These are phyloP conservation scores for Oligia strigilis DNA, from an alignment of 2,888 invertebrate genomes.

Conservation along the genomic window DNA sequence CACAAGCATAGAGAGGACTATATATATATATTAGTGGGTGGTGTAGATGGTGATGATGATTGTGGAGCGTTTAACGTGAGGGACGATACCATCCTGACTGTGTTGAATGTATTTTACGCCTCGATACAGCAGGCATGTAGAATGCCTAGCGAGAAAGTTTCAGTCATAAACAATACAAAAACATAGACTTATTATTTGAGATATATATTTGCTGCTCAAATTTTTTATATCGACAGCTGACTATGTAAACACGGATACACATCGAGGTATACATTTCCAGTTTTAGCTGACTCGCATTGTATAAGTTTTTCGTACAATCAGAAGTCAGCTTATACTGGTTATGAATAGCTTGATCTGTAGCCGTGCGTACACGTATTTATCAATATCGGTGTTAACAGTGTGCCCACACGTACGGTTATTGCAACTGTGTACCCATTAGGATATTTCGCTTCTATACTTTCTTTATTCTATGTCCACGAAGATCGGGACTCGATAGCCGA, in stretches of 20 bases:
- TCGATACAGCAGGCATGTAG: background rate
- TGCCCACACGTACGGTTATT: background rate
- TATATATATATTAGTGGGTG: background rate
- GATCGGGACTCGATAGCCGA: slow-evolving; percentile 64
- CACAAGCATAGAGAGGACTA: background rate
- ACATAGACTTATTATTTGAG: background rate
- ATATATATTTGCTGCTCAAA: background rate
- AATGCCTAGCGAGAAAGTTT: background rate
- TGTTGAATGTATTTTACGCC: background rate
- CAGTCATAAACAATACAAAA: background rate
- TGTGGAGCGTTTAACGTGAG: background rate
- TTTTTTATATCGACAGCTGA: background rate
- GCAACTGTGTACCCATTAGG: background rate
- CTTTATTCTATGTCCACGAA: slow-evolving; percentile 37
- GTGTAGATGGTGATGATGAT: background rate
- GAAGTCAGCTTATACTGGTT: too few relatives aligned
- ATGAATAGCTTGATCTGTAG: too few relatives aligned
- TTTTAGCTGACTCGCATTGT: too few relatives aligned
- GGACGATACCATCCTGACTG: background rate
- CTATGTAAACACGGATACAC: too few relatives aligned
- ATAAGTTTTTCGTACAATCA: too few relatives aligned
- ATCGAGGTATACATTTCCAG: too few relatives aligned
- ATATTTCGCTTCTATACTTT: background rate
- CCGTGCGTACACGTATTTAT: background rate
- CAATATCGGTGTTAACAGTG: background rate